Evolutionary conservation across 2,113 vertebrate genomes (phyloP).

Genomic region (Tenrec ecaudatus): DNA sequence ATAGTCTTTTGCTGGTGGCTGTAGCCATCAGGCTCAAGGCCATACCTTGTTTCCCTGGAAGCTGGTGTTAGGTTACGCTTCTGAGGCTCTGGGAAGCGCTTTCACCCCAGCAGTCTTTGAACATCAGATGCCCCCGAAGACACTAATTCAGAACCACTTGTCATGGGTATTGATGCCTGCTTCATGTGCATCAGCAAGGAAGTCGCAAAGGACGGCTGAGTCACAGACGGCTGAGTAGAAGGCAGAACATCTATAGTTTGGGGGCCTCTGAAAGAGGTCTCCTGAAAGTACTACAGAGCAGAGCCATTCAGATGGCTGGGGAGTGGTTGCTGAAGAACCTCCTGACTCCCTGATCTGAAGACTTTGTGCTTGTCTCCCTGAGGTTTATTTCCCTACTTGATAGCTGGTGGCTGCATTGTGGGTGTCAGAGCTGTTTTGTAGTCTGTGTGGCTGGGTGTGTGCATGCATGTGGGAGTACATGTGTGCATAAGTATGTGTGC

Average conservation of each 20-base stretch:
- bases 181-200: constrained; percentile 33
- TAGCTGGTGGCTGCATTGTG: neutral
- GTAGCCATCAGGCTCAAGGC: neutral
- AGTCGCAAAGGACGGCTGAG: constrained; percentile 34
- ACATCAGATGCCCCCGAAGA: constrained; percentile 36
- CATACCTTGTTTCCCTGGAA: neutral
- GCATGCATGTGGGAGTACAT: too few species aligned
- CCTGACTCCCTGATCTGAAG: neutral
- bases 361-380: neutral
- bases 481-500: too few species aligned
- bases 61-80: constrained; percentile 27
- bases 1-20: neutral
- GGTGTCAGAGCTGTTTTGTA: neutral
- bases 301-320: neutral
- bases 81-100: constrained; percentile 47
- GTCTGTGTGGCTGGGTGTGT: neutral
- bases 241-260: neutral
- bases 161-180: neutral
- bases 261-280: neutral
- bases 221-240: constrained; percentile 10
- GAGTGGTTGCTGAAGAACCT: neutral
- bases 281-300: neutral
- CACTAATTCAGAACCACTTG: constrained; percentile 37
- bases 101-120: constrained; percentile 49
- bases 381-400: neutral